These are phyloP conservation scores for Cheumatopsyche charites DNA, from an alignment of 1,140 invertebrate species.

Conservation along the genomic window DNA sequence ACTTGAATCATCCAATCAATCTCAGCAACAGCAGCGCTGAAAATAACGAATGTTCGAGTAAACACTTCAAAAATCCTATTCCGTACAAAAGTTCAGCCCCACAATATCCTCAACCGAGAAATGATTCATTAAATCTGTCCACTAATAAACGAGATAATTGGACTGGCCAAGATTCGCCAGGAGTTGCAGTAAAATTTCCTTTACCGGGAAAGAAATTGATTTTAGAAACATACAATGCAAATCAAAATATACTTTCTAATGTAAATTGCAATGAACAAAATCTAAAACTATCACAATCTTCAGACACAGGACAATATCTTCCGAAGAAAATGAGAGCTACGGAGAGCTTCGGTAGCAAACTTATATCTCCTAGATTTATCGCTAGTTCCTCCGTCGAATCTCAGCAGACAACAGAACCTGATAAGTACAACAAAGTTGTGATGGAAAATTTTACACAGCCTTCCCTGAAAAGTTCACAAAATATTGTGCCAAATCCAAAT, in stretches of 20 bases:
- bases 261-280: slow-evolving; percentile 34
- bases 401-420: slow-evolving; percentile 17
- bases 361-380: slow-evolving; percentile 50
- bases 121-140: slow-evolving; percentile 33
- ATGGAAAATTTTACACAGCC: slow-evolving; percentile 19
- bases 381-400: background rate
- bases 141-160: slow-evolving; percentile 29
- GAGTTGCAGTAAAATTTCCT: slow-evolving; percentile 52
- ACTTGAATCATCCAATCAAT: slow-evolving; percentile 53
- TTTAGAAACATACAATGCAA: slow-evolving; percentile 59
- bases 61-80: background rate
- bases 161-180: slow-evolving; percentile 46
- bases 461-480: slow-evolving; percentile 47
- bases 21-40: slow-evolving; percentile 55
- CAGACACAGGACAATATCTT: slow-evolving; percentile 52
- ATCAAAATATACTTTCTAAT: slow-evolving; percentile 51
- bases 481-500: slow-evolving; percentile 27
- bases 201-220: slow-evolving; percentile 61
- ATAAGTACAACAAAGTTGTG: slow-evolving; percentile 30
- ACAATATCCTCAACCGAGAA: background rate
- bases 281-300: slow-evolving; percentile 11
- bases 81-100: background rate
- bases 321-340: slow-evolving; percentile 61
- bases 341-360: slow-evolving; percentile 57
- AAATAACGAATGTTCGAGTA: background rate